A percentile compares a stretch with the other conserved stretches of the same genome.
Conservation (phyloP, 1,140 invertebrate genomes). For the Acyrthosiphon pisum region DNA sequence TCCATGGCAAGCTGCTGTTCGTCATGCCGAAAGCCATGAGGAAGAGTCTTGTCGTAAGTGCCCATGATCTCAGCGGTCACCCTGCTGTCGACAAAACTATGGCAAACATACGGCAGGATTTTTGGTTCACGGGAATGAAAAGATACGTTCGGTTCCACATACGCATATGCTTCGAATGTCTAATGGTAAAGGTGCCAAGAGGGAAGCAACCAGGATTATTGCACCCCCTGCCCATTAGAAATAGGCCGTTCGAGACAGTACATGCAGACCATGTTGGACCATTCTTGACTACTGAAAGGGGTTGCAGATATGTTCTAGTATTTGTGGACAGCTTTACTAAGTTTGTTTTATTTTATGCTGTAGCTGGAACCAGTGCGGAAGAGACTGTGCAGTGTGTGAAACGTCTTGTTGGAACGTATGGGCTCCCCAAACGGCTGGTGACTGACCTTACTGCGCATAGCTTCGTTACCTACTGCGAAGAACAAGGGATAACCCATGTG, state of each 20-base stretch:
- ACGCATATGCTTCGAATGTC: not conserved
- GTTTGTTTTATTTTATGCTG: not conserved
- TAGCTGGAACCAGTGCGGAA: not conserved
- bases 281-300: not conserved
- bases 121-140: not conserved
- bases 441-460: not conserved
- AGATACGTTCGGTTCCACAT: not conserved
- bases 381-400: too few relatives aligned
- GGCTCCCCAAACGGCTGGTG: too few relatives aligned
- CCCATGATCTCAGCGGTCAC: conserved; percentile 24
- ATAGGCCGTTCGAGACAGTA: not conserved
- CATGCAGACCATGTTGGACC: not conserved
- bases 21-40: conserved; percentile 21
- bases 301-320: not conserved
- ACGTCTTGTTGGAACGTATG: too few relatives aligned
- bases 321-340: conserved; percentile 17
- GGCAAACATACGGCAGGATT: not conserved
- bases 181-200: rapidly evolving
- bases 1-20: not conserved
- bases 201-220: not conserved
- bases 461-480: too few relatives aligned
- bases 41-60: not conserved
- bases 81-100: not conserved
- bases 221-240: not conserved
- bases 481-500: too few relatives aligned